Evolutionary conservation across 2,797 vertebrate genomes (phyloP), one percentile per base, ranked within the genome.

Genomic region (Thalassophryne amazonica): DNA sequence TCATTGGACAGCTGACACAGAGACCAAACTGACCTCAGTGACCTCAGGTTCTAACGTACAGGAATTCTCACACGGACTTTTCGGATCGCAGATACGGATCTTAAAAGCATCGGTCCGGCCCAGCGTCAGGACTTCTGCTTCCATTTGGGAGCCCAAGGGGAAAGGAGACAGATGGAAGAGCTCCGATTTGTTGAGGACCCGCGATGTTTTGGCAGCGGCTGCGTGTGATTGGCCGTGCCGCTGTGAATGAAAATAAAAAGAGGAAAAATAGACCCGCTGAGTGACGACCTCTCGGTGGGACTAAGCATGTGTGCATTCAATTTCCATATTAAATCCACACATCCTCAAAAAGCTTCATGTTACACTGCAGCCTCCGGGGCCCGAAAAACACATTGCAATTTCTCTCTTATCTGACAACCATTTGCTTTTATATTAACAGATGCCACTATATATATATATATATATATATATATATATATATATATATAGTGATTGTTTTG

Each of bases 161-260:
- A 63, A 8, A 18, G 10, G 41, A 60, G 74, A 81, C 85, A 84
- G 81, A 78, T 85, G 81, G 71, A 43, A 16, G 40, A 16, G 65
- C 61, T 80, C 64, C 72, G 20, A 83, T 86, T 83, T 74, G 79
- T 76, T 42, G 49, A 43, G 64, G 39, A 3, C 65, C 32, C 39
- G 25, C 63, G 55, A 60, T 75, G 77, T 84, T 84, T 78, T 77
- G 70, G 51, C 56, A 24, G 56, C 17, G 4, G 10, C 31, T 1
- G 8, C n/a, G 50, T 40, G 49, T 3, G 73, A 83, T 81, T 83
- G 81, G 86, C 70, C 41, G 63, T 5, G 46, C 32, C 34, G 65
- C 69, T 48, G 73, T 7, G 62, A 83, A 73, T 77, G 79, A 84
- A 87, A 87, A 85, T 79, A 84, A 79, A 73, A 49, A 28, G 70